Conservation (phyloP, 2,888 invertebrate genomes). For the Crocallis elinguaria region DNA sequence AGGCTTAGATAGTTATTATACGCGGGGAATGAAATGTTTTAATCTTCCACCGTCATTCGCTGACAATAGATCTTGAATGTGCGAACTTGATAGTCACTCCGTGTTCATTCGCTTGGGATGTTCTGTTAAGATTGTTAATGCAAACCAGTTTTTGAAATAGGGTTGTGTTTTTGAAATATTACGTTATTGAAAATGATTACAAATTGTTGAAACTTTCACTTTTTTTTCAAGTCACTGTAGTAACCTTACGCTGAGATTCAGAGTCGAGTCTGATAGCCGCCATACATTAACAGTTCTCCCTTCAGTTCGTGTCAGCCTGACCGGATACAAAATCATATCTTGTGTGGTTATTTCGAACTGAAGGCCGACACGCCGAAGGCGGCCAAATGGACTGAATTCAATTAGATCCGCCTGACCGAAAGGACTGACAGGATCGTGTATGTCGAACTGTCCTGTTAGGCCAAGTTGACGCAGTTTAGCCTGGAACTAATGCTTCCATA, state of each 20-base stretch:
- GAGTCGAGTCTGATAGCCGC: too few species aligned
- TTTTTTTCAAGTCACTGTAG: conserved; percentile 54
- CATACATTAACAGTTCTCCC: too few species aligned
- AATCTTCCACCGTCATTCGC: conserved; percentile 81
- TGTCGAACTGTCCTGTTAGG: too few species aligned
- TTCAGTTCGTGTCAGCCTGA: too few species aligned
- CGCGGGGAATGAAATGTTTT: conserved; percentile 75
- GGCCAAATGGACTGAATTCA: too few species aligned
- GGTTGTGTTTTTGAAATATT: conserved; percentile 36
- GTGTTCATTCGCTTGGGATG: conserved; percentile 64
- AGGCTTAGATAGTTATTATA: conserved; percentile 83
- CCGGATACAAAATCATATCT: too few species aligned
- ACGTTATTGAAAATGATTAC: conserved; percentile 14
- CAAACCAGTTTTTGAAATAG: conserved; percentile 46
- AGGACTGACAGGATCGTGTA: too few species aligned
- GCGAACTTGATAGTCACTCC: conserved; percentile 77
- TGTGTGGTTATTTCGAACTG: too few species aligned
- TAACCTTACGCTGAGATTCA: conserved; percentile 73
- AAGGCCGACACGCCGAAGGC: too few species aligned
- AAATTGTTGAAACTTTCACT: conserved; percentile 13
- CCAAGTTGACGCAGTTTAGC: too few species aligned
- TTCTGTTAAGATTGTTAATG: conserved; percentile 49
- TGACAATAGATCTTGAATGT: conserved; percentile 70
- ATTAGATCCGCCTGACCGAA: too few species aligned
- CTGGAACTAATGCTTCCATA: too few species aligned